phyloP scores from a whole-genome alignment of 2,113 vertebrate genomes.

The Tyrannus savana region DNA sequence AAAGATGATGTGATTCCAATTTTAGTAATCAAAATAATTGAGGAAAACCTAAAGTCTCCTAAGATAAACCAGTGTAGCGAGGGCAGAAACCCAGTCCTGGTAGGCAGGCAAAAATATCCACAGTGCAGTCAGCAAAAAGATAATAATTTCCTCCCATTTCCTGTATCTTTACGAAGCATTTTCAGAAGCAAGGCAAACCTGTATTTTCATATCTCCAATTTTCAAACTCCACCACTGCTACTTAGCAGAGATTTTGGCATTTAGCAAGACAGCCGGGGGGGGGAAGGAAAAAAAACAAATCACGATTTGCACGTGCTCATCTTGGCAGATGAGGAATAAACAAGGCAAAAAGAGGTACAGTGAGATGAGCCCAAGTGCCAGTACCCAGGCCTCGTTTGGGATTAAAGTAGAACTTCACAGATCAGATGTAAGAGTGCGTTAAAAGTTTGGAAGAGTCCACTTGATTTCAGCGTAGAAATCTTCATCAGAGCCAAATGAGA shows the following conservation, averaged over 20 bases:
- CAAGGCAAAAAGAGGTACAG: not conserved
- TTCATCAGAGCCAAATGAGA: not conserved
- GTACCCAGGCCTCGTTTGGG: not conserved
- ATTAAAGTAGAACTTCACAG: not conserved
- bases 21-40: not conserved
- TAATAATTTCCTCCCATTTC: not conserved
- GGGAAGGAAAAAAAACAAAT: not conserved
- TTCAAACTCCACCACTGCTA: not conserved
- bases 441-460: not conserved
- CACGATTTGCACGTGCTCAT: not conserved
- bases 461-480: not conserved
- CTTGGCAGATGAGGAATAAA: not conserved
- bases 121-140: not conserved
- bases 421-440: not conserved
- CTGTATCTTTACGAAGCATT: not conserved
- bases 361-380: not conserved
- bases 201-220: not conserved
- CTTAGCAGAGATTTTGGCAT: not conserved
- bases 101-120: not conserved
- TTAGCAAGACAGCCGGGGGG: not conserved
- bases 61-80: not conserved
- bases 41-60: not conserved
- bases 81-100: not conserved
- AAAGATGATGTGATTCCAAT: not conserved
- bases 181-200: not conserved